Conservation (phyloP, 2,797 vertebrate genomes). For the Melanotaenia boesemani region DNA sequence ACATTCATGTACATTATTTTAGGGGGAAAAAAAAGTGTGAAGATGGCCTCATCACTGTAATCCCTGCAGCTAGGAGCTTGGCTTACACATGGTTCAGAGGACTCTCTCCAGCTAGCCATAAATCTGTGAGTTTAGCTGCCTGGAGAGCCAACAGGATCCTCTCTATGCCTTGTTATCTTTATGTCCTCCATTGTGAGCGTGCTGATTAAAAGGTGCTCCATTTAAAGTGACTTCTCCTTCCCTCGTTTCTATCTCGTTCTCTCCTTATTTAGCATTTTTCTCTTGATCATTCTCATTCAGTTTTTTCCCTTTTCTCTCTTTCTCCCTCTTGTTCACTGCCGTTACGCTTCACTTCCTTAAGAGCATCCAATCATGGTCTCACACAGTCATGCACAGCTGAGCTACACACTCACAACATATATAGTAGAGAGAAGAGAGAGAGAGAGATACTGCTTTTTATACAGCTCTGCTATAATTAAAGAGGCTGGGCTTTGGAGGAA, state of each 20-base stretch:
- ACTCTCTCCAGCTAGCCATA: constrained; percentile 44
- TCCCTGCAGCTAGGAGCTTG: constrained; percentile 35
- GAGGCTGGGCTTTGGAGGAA: constrained; percentile 16
- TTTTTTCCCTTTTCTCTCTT: constrained; percentile 1
- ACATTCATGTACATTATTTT: constrained; percentile 9
- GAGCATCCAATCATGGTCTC: constrained; percentile 54
- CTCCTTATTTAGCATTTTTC: constrained; percentile 41
- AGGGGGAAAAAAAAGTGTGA: constrained; percentile 8
- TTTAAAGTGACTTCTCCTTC: constrained; percentile 61
- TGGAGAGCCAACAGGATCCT: constrained; percentile 44
- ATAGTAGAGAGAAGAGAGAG: constrained; percentile 7
- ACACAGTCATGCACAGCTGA: constrained; percentile 31
- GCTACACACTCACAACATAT: constrained; percentile 5
- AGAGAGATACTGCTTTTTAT: constrained; percentile 16
- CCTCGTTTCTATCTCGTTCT: constrained; percentile 13
- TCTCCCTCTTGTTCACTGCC: constrained; percentile 20
- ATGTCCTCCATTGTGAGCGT: constrained; percentile 58
- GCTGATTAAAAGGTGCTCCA: constrained; percentile 70
- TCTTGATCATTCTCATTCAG: constrained; percentile 22
- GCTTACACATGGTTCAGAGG: constrained; percentile 54
- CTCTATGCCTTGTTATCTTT: constrained; percentile 63
- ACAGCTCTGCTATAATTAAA: constrained; percentile 40
- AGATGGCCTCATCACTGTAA: constrained; percentile 30
- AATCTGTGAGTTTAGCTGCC: constrained; percentile 50
- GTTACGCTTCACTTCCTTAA: constrained; percentile 55